These are phyloP conservation scores for Spinibarbus caldwelli DNA, from an alignment of 2,797 vertebrate genomes.

Conservation along the genomic window DNA sequence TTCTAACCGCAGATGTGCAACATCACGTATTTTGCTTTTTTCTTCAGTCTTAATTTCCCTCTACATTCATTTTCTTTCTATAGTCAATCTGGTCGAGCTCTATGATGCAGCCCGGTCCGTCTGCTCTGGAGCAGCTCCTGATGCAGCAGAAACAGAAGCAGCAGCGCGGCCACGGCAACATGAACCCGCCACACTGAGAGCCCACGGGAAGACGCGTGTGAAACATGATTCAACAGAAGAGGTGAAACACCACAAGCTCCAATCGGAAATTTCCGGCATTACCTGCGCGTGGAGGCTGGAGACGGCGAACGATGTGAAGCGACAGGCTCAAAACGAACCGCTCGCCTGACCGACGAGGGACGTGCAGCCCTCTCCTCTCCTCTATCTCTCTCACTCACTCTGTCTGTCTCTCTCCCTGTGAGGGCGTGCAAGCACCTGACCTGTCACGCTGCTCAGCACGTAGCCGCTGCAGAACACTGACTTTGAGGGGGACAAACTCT, in stretches of 20 bases:
- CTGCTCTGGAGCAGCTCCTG: conserved; percentile 97
- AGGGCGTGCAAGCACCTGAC: conserved; percentile 62
- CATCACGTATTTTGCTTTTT: not conserved
- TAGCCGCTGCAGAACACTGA: conserved; percentile 67
- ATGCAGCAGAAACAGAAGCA: conserved; percentile 99
- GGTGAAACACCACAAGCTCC: conserved; percentile 74
- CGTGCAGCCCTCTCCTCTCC: conserved; percentile 82
- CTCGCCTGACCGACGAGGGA: conserved; percentile 78
- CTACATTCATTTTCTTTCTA: not conserved
- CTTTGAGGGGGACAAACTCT: conserved; percentile 69
- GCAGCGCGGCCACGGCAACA: conserved; percentile 93
- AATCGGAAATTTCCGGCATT: conserved; percentile 72
- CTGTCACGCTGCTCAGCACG: conserved; percentile 80
- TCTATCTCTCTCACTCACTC: conserved; percentile 80
- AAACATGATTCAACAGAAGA: conserved; percentile 68
- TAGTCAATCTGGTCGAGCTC: conserved; percentile 99
- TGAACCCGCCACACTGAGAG: conserved; percentile 97
- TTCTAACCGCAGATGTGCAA: not conserved
- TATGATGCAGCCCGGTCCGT: conserved; percentile 99
- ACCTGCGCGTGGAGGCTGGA: conserved; percentile 86
- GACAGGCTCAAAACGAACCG: conserved; percentile 69
- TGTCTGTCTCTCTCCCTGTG: conserved; percentile 67
- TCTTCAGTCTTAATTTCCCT: too few species aligned
- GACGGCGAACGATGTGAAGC: conserved; percentile 73
- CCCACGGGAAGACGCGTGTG: conserved; percentile 68